Evolutionary conservation across 1,140 invertebrate genomes (phyloP), one percentile per base, ranked within the genome.

Genomic region (Drosophila mauritiana): DNA sequence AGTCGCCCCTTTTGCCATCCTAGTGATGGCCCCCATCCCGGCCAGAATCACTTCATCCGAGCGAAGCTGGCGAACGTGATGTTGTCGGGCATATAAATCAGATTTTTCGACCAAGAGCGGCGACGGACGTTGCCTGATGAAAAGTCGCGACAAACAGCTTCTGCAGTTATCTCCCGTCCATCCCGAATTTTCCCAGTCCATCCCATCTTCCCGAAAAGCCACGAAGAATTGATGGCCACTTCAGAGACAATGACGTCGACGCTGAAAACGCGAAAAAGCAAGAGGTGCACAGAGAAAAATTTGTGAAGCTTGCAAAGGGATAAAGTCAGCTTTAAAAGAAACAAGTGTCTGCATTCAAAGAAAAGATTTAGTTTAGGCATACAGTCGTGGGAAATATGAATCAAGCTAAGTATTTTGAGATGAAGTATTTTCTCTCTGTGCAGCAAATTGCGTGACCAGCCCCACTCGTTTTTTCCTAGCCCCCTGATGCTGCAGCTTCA

Each of bases 171-270:
- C n/a, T 40, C n/a, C 46, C 40, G 49, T 13, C 27, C 45, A 39
- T 20, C 12, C 34, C 57, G 27, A 40, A 40, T 31, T 40, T 37
- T n/a, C 39, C 49, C 52, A 34, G 20, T 45, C 25, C 40, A 22
- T 22, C 20, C 20, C 27, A 42, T 69, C 62, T 67, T 64, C 11
- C 37, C 52, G 73, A n/a, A 63, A 77, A 78, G 75, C 75, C 75
- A 77, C 75, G 59, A 82, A 80, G 79, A 88, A 88, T 88, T 88
- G 83, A 88, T 88, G 83, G 83, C 79, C 83, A 88, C 83, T 88
- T 88, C 83, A 88, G 83, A 88, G 83, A 86, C 83, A 86, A 82
- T 67, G 74, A 56, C 63, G 56, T 55, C 55, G 62, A 49, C 43
- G 46, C 22, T 39, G 48, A 74, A 73, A 73, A 31, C 51, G 45